A percentile compares a stretch with the other conserved stretches of the same genome.
These are phyloP conservation scores for Porites evermanni DNA, from an alignment of 92 coral and sea anemone genomes.

Conservation along the genomic window DNA sequence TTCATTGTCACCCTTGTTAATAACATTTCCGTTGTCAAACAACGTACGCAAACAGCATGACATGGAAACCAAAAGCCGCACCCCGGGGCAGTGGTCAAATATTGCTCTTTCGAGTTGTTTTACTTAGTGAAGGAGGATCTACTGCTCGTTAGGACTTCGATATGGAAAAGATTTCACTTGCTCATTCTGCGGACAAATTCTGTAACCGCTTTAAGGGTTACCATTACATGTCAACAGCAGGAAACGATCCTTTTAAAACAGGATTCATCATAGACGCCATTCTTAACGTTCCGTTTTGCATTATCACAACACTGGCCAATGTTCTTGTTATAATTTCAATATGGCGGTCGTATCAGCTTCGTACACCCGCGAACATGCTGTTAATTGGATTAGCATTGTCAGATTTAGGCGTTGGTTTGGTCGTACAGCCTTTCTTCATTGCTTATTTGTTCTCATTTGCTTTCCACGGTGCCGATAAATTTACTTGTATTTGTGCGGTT, in stretches of 20 bases:
- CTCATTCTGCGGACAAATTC: neutral
- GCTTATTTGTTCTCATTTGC: constrained; percentile 15
- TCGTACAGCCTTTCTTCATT: constrained; percentile 34
- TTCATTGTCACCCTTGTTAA: too few species aligned
- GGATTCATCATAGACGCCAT: constrained; percentile 29
- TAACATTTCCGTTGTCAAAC: too few species aligned
- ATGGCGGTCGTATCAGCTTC: constrained; percentile 26
- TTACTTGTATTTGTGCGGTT: constrained; percentile 10
- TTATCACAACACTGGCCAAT: constrained; percentile 38
- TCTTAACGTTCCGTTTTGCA: constrained; percentile 26
- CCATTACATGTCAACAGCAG: constrained; percentile 19
- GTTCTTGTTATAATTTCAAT: constrained; percentile 24
- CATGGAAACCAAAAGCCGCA: too few species aligned
- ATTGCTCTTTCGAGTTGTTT: neutral
- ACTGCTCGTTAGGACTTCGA: too few species aligned
- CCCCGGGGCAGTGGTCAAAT: too few species aligned
- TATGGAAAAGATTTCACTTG: neutral
- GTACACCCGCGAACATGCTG: constrained; percentile 36
- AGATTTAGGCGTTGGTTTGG: constrained; percentile 30
- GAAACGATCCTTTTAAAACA: constrained; percentile 27
- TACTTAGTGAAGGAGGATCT: too few species aligned
- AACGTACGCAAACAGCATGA: too few species aligned
- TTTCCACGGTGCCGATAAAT: neutral
- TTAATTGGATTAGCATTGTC: constrained; percentile 38
- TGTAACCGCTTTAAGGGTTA: constrained; percentile 29